Evolutionary conservation across 2,113 vertebrate genomes (phyloP).

Genomic region (Diadophis punctatus): DNA sequence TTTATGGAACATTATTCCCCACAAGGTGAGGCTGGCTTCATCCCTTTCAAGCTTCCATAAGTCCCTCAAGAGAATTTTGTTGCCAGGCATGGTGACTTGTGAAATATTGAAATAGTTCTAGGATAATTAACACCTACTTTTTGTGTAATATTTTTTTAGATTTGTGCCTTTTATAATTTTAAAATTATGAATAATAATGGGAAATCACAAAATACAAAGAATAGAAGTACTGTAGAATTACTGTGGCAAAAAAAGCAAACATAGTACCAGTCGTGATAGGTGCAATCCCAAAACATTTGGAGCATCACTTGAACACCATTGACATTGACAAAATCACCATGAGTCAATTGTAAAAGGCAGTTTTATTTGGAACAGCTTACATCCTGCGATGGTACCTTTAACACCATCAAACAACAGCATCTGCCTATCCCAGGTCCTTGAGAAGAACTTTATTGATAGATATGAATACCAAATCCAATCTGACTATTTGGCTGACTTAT

Average conservation of each 20-base stretch:
- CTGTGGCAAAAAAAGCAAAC: background rate
- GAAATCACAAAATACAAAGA: background rate
- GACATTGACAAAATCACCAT: background rate
- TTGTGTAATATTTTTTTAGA: background rate
- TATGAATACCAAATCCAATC: background rate
- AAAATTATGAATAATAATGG: background rate
- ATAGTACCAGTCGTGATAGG: background rate
- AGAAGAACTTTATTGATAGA: background rate
- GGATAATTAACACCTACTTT: background rate
- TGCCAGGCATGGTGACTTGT: background rate
- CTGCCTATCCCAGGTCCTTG: background rate
- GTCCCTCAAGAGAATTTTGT: background rate
- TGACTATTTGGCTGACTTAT: background rate
- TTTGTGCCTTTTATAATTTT: background rate
- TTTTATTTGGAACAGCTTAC: background rate
- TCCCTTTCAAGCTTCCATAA: background rate
- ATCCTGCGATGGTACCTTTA: background rate
- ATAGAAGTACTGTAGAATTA: background rate
- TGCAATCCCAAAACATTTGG: background rate
- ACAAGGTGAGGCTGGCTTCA: too few species aligned
- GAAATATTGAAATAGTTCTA: background rate
- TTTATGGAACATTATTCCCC: background rate
- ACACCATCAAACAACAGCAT: background rate
- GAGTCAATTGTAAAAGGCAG: background rate
- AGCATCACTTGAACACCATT: background rate